Evolutionary conservation across 1,140 invertebrate species (phyloP), one percentile per base, ranked within the genome.

Genomic region (Ostrea edulis): DNA sequence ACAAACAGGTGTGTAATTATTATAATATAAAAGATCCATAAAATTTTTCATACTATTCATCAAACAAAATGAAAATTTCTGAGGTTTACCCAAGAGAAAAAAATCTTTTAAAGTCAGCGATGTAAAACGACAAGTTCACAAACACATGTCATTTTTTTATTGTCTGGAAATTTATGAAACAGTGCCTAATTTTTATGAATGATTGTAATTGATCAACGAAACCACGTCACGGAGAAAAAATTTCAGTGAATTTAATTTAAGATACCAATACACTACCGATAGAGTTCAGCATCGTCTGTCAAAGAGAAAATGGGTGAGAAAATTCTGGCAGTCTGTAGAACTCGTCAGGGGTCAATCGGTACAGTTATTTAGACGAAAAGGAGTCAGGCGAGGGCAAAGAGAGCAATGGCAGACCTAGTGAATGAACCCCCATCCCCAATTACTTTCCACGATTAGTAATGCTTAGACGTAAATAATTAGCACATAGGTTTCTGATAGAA

Each of bases 61-160:
- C 68, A 71, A 71, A 71, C 68, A 35, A 71, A 71, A 71, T 71
- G 29, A 71, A 71, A 71, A 71, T 71, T 29, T 71, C 68, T 71
- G 68, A 71, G 68, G 68, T 71, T 25, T 71, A 71, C 68, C 68
- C 68, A 71, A 71, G 68, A 71, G 68, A 71, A 71, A 71, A 71
- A 71, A 29, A 29, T 71, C 25, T 25, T 71, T 12, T 71, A 71
- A 71, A 71, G 68, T 71, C 25, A 71, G 68, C 29, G 68, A 71
- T 71, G 68, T 71, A 71, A 71, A 25, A 71, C 8, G 22, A 71
- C 22, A 35, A 71, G 25, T 71, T 29, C 68, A 71, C 25, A 71
- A 71, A 29, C 68, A 29, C 68, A 29, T 12, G 25, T 25, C 25
- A 25, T 11, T 35, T 29, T 29, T 29, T 12, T 71, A 29, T 71